These are phyloP conservation scores for Otolemur crassicaudatus DNA, from an alignment of 2,797 vertebrate genomes.

Conservation along the genomic window DNA sequence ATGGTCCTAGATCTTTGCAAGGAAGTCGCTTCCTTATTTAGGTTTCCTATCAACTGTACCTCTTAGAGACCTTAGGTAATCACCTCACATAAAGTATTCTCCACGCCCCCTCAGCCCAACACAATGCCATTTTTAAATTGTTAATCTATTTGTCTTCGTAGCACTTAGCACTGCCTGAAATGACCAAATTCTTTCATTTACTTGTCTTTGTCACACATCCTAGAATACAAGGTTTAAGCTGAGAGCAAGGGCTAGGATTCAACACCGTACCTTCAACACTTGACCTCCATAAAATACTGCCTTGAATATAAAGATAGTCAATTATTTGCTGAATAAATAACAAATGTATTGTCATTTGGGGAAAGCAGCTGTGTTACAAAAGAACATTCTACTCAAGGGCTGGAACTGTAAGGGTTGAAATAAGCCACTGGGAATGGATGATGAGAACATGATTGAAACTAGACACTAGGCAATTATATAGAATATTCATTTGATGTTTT, in stretches of 20 bases:
- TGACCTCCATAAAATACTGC: background rate
- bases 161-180: background rate
- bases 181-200: background rate
- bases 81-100: background rate
- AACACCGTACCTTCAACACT: background rate
- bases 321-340: slow-evolving; percentile 43
- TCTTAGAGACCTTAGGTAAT: background rate
- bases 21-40: background rate
- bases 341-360: background rate
- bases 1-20: background rate
- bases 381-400: background rate
- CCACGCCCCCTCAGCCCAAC: background rate
- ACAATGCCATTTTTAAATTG: background rate
- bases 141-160: background rate
- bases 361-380: background rate
- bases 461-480: background rate
- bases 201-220: background rate
- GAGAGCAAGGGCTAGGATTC: background rate
- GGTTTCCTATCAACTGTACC: background rate
- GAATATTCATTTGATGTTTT: background rate
- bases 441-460: background rate
- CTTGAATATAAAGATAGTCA: background rate
- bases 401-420: slow-evolving; percentile 1
- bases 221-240: background rate
- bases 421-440: background rate